These are phyloP conservation scores for Macroglossus sobrinus DNA, from an alignment of 2,113 vertebrate species.

Conservation along the genomic window DNA sequence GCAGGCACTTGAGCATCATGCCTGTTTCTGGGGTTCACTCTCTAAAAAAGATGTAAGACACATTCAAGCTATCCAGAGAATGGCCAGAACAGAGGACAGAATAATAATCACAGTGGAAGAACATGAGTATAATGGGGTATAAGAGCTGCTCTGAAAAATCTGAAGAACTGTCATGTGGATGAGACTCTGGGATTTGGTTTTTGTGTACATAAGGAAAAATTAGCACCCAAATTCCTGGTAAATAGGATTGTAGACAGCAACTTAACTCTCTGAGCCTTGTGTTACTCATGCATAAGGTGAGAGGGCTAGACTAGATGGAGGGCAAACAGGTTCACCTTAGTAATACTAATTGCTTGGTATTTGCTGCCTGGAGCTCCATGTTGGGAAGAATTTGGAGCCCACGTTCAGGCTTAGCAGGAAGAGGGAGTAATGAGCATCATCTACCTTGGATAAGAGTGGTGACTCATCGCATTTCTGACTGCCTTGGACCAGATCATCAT, in stretches of 20 bases:
- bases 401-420: neutral
- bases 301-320: neutral
- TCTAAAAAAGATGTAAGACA: neutral
- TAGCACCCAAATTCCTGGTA: neutral
- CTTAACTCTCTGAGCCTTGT: neutral
- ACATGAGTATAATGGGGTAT: fast-evolving
- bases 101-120: neutral
- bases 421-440: neutral
- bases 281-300: neutral
- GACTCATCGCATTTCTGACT: neutral
- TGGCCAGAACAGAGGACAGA: neutral
- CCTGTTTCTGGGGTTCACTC: neutral
- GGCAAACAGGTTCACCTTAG: neutral
- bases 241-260: neutral
- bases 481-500: neutral
- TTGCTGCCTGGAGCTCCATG: neutral
- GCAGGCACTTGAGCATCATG: fast-evolving
- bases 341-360: neutral
- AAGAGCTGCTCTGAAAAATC: neutral
- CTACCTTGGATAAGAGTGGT: neutral
- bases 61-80: neutral
- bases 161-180: neutral
- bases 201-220: neutral
- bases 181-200: neutral
- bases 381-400: neutral